Conservation (phyloP, 2,888 invertebrate genomes). For the Schrankia costaestrigalis region DNA sequence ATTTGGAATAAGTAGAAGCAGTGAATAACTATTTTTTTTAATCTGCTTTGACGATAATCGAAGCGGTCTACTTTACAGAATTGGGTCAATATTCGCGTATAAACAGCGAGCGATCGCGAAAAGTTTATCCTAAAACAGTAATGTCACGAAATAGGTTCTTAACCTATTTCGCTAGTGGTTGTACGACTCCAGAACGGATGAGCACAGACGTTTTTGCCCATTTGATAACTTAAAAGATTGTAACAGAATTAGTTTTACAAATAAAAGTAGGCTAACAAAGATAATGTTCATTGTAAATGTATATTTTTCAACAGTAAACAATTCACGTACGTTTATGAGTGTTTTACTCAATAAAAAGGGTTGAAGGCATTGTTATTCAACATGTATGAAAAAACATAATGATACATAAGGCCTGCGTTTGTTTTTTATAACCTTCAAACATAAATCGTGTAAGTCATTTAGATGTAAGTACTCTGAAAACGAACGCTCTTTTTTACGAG, state of each 20-base stretch:
- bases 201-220: slow-evolving; percentile 21
- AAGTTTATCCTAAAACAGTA: slow-evolving; percentile 38
- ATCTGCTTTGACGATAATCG: slow-evolving; percentile 19
- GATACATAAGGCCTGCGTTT: slow-evolving; percentile 15
- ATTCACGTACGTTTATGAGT: too few relatives aligned
- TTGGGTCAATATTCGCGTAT: slow-evolving; percentile 39
- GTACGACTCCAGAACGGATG: slow-evolving; percentile 19
- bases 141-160: slow-evolving; percentile 36
- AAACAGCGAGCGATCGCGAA: slow-evolving; percentile 32
- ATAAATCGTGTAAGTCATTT: slow-evolving; percentile 32
- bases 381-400: slow-evolving; percentile 15
- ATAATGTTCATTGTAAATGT: too few relatives aligned
- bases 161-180: slow-evolving; percentile 34
- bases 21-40: background rate
- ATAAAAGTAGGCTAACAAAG: too few relatives aligned
- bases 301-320: too few relatives aligned
- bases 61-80: slow-evolving; percentile 30
- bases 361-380: too few relatives aligned
- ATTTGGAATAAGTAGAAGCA: too few relatives aligned
- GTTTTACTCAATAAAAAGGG: too few relatives aligned
- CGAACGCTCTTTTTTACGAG: slow-evolving; percentile 30
- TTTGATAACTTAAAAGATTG: slow-evolving; percentile 30
- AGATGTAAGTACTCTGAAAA: slow-evolving; percentile 27
- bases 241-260: slow-evolving; percentile 20
- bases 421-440: slow-evolving; percentile 31